Percentiles rank a stretch among this genome's conserved stretches.
Conservation (phyloP, 2,113 vertebrate genomes). For the Cephalopterus ornatus region DNA sequence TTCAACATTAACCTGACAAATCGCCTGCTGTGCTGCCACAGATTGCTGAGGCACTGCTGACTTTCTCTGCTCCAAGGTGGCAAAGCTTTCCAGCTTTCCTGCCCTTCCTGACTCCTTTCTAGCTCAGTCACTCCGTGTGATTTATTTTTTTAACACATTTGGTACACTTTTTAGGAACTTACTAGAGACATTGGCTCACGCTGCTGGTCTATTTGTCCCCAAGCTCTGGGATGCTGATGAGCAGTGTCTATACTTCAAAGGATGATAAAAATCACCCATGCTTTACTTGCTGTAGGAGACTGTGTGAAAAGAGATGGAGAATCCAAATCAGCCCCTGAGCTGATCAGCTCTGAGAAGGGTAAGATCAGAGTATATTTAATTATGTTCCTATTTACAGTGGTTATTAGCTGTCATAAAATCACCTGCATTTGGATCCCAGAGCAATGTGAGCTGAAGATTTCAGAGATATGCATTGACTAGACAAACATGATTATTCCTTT, state of each 20-base stretch:
- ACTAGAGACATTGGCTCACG: rapidly evolving
- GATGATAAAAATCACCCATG: neutral
- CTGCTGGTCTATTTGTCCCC: neutral
- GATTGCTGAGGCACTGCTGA: neutral
- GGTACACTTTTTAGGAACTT: neutral
- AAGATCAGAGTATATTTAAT: conserved; percentile 21
- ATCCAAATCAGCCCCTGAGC: neutral
- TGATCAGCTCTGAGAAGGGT: neutral
- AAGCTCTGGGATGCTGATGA: neutral
- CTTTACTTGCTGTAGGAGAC: neutral
- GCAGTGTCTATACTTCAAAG: neutral
- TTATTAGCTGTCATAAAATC: conserved; percentile 18
- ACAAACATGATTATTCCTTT: neutral
- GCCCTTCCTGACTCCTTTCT: neutral
- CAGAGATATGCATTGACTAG: neutral
- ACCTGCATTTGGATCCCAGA: neutral
- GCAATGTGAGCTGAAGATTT: neutral
- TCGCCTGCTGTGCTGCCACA: neutral
- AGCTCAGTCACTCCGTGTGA: neutral
- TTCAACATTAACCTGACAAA: neutral
- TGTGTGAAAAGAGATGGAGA: neutral
- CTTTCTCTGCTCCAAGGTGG: neutral
- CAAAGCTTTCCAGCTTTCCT: neutral
- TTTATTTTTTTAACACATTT: neutral
- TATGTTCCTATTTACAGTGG: conserved; percentile 9